Conservation (phyloP, 2,797 vertebrate species). For the Micrastur ruficollis region DNA sequence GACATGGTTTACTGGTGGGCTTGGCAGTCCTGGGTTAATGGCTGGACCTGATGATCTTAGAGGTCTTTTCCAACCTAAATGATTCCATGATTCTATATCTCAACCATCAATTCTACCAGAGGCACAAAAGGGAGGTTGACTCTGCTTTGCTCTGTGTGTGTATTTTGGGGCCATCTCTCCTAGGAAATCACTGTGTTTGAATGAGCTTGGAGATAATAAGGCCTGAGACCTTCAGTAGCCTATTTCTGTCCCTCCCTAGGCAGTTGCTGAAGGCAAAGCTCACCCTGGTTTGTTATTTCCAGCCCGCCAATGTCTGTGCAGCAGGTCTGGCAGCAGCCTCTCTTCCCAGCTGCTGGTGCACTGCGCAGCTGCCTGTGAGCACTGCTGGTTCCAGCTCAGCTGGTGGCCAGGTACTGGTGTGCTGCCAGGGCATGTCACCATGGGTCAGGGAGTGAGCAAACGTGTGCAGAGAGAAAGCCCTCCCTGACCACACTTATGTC, state of each 20-base stretch:
- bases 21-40: no score
- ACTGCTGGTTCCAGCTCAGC: not conserved
- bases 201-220: not conserved
- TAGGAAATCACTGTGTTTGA: not conserved
- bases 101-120: not conserved
- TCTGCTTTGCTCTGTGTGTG: not conserved
- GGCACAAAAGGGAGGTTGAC: not conserved
- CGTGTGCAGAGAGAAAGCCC: not conserved
- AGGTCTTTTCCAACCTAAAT: no score
- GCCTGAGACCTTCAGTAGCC: not conserved
- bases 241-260: not conserved
- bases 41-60: no score
- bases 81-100: not conserved
- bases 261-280: not conserved
- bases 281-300: not conserved
- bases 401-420: not conserved
- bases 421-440: not conserved
- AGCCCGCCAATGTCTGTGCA: rapidly evolving
- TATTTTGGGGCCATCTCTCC: not conserved
- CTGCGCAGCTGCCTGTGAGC: rapidly evolving
- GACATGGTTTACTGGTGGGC: no score
- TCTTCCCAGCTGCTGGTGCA: not conserved
- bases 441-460: not conserved
- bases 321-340: not conserved
- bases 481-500: not conserved